Conservation (phyloP, 2,888 invertebrate genomes). For the Cinara cedri region DNA sequence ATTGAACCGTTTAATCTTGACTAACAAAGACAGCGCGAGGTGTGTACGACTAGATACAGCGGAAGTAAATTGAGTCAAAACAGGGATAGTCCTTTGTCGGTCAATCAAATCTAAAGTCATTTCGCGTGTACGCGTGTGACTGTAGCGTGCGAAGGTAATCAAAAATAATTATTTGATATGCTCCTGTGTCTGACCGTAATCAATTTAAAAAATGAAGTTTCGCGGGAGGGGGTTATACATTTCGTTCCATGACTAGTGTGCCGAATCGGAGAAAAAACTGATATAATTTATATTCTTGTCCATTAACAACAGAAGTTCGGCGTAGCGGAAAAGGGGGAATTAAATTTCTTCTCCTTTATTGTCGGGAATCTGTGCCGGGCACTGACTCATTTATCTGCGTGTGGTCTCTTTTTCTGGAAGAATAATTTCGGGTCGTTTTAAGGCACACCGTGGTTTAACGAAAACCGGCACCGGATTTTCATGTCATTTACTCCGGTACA, state of each 20-base stretch:
- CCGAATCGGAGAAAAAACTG: conserved; percentile 23
- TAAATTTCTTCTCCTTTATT: conserved; percentile 40
- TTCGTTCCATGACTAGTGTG: neutral
- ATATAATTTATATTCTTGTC: conserved; percentile 52
- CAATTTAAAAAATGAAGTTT: conserved; percentile 23
- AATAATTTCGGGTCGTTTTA: conserved; percentile 52
- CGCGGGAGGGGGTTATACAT: neutral
- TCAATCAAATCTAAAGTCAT: neutral
- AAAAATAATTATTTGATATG: conserved; percentile 40
- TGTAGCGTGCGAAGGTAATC: neutral
- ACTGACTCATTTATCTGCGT: conserved; percentile 47
- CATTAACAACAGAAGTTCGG: conserved; percentile 54
- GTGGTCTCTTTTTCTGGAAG: conserved; percentile 55
- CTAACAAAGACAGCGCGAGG: neutral
- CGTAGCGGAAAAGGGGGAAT: conserved; percentile 14
- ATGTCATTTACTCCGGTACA: conserved; percentile 47
- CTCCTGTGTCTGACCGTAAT: conserved; percentile 19
- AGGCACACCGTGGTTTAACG: conserved; percentile 35
- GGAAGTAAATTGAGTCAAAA: neutral
- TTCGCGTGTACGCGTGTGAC: neutral
- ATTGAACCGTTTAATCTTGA: conserved; percentile 21
- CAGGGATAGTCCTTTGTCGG: neutral
- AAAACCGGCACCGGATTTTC: conserved; percentile 44
- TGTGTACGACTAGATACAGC: neutral
- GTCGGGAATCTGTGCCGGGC: conserved; percentile 49